Evolutionary conservation across 2,113 vertebrate genomes (phyloP).

Genomic region (Mesocricetus auratus): DNA sequence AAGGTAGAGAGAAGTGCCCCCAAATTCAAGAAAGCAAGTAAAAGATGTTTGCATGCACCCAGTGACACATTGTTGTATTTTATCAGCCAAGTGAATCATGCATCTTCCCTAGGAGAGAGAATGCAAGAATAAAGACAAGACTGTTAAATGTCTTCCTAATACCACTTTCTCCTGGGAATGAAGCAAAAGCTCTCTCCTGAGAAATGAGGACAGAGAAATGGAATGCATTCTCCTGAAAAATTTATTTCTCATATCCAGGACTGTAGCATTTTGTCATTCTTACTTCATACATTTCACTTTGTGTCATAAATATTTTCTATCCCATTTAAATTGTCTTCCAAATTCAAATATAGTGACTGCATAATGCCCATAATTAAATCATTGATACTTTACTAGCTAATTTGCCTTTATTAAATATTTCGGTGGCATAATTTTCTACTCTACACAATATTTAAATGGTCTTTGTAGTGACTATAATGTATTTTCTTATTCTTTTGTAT

Average conservation of each 20-base stretch:
- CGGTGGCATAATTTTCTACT: constrained; percentile 22
- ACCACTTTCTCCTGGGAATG: constrained; percentile 17
- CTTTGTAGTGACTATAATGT: constrained; percentile 1
- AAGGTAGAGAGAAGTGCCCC: background rate
- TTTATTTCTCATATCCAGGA: constrained; percentile 16
- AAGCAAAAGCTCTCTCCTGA: background rate
- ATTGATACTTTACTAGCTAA: constrained; percentile 36
- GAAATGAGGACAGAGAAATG: background rate
- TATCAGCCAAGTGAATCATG: constrained; percentile 1
- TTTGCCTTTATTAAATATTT: constrained; percentile 67
- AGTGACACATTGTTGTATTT: background rate
- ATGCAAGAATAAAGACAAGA: background rate
- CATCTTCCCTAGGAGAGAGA: constrained; percentile 21
- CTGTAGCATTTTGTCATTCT: background rate
- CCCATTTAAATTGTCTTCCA: constrained; percentile 29
- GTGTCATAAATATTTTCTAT: constrained; percentile 22
- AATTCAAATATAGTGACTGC: constrained; percentile 14
- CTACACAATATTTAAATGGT: background rate
- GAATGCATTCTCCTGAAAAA: background rate
- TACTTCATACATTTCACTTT: background rate
- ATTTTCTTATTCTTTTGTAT: constrained; percentile 23
- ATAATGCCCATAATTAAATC: constrained; percentile 15
- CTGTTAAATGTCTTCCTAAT: constrained; percentile 37
- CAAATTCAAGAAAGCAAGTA: constrained; percentile 1
- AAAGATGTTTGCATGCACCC: background rate